Percentiles rank a stretch among this genome's conserved stretches.
Evolutionary conservation across 1,140 invertebrate species (phyloP).

Genomic region (Fopius arisanus): DNA sequence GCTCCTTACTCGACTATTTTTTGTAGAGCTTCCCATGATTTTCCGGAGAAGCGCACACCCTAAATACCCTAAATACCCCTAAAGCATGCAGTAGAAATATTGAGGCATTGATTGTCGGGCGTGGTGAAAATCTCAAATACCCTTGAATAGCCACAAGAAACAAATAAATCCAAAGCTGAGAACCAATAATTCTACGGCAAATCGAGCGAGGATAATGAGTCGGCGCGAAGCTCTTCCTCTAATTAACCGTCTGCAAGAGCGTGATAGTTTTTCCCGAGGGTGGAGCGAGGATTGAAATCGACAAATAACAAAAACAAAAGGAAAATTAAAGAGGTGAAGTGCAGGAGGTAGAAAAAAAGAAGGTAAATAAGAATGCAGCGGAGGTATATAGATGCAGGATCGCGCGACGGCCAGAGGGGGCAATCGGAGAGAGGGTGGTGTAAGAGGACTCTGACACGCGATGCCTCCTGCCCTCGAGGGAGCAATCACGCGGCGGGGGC

Average conservation of each 20-base stretch:
- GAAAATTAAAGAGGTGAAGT: not conserved
- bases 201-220: not conserved
- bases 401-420: slow-evolving; percentile 26
- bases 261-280: not conserved
- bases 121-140: too few species aligned
- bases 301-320: slow-evolving; percentile 8
- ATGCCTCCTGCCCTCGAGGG: slow-evolving; percentile 57
- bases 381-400: slow-evolving; percentile 20
- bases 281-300: slow-evolving; percentile 14
- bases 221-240: not conserved
- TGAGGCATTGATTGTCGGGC: too few species aligned
- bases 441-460: slow-evolving; percentile 63
- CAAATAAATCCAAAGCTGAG: not conserved
- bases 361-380: not conserved
- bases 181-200: not conserved
- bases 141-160: not conserved
- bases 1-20: too few species aligned
- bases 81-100: too few species aligned
- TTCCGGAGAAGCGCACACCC: too few species aligned
- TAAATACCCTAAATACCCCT: too few species aligned
- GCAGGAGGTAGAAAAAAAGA: not conserved
- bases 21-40: too few species aligned
- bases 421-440: slow-evolving; percentile 35
- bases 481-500: slow-evolving; percentile 62
- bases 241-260: not conserved